Base-by-base conservation (phyloP, 1,140 invertebrate genomes). In the Drosophila sechellia region DNA sequence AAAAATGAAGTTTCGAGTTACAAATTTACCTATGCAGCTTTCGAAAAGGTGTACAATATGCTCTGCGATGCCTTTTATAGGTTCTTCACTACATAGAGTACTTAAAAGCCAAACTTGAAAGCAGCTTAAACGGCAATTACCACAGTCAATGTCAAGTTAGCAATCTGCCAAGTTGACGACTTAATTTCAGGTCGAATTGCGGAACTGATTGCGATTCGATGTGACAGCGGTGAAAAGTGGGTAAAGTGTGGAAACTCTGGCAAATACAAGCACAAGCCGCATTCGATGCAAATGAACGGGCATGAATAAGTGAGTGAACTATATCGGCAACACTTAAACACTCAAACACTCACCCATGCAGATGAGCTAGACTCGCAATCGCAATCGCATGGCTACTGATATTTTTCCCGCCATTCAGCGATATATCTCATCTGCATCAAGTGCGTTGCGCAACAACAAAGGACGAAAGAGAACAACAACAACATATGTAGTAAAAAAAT, bases 261-360 rank as follows among this genome's bases (percentile, higher is more conserved):
- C 66, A 40, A n/a, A 66, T 43, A 40, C 40, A 46, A 17, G 25
- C 6, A 22, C 37, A 35, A 12, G 31, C 11, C 34, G 34, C 65
- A 69, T 68, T 46, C 50, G 57, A 61, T 54, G 72, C 58, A 81
- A 81, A 81, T 77, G 59, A 77, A 77, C 65, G 64, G 72, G 34
- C 65, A 72, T 70, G 56, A 81, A 81, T 77, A 66, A 60, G 71
- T 77, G 60, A 81, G 59, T 52, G 34, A 45, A 54, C 63, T 55
- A 22, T 22, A 60, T 55, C 45, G 25, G 31, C 20, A 39, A 13
- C 12, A 39, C 37, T 13, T 12, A 46, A 13, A 25, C 37, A 40
- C 37, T 15, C 39, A 48, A 17, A 39, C 55, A 35, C 43, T 48
- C 22, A 34, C 25, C 22, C 10, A 63, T 39, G 43, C 42, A 48